Conservation (phyloP, 2,797 vertebrate genomes). For the Pelobates cultripes region DNA sequence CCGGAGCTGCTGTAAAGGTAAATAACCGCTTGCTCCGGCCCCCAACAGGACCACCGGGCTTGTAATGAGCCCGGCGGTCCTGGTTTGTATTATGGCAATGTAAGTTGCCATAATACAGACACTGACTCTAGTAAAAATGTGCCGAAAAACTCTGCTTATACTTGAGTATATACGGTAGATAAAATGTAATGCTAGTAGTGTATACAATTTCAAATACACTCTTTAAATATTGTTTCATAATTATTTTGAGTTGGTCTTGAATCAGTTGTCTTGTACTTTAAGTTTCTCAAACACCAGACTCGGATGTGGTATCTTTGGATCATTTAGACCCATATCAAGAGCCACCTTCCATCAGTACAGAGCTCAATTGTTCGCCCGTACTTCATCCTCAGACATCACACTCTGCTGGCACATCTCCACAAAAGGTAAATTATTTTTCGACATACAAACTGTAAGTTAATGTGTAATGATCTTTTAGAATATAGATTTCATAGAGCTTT, state of each 20-base stretch:
- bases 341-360: background rate
- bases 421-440: constrained; percentile 59
- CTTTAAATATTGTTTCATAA: no score
- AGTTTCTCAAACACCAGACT: constrained; percentile 12
- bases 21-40: no score
- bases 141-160: no score
- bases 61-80: no score
- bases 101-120: no score
- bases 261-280: constrained; percentile 16
- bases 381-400: constrained; percentile 52
- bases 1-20: no score
- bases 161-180: no score
- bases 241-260: background rate
- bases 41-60: no score
- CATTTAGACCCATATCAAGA: background rate
- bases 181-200: no score
- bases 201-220: no score
- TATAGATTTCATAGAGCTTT: background rate
- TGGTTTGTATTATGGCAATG: no score
- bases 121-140: no score
- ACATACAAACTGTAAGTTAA: background rate
- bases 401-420: constrained; percentile 56
- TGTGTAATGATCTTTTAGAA: background rate
- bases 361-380: background rate
- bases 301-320: background rate